Base-by-base conservation (phyloP, 2,888 invertebrate genomes). In the Antitype chi region DNA sequence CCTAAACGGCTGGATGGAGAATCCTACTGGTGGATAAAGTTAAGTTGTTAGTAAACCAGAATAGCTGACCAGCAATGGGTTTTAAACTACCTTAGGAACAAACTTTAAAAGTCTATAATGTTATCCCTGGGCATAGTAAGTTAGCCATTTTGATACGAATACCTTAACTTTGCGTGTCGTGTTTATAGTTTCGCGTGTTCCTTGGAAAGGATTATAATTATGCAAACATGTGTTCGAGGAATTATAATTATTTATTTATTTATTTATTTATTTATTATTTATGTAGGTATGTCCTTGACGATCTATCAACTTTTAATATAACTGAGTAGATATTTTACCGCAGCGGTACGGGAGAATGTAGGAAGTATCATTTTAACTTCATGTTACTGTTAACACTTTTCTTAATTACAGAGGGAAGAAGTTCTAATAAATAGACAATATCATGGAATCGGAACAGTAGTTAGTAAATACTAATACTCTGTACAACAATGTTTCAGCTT, bases 131-230 rank as follows among this genome's bases (percentile, higher is more conserved):
- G 11, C 20, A 20, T 3, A 28, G 2, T 20, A 47, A 28, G 55
- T 20, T 5, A 28, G n/a, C n/a, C 23, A 23, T 32, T 15, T 28
- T 38, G 43, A 60, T 7, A 53, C 49, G 52, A 59, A 80, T 53
- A 59, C 47, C 23, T 66, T 17, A 59, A 20, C 15, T 53, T 78
- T 59, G 72, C 78, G 64, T 81, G 83, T 59, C 57, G 62, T 68
- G 67, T 57, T 68, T 53, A 28, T 53, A 52, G 43, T 62, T 62
- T 81, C 57, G 83, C 72, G 86, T 86, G 82, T 66, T 67, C 28
- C 25, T 57, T 25, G 64, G 20, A 57, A 78, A 72, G 43, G 81
- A 67, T 74, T 68, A 38, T 68, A 76, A 60, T 70, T 76, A 81
- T 74, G 32, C 63, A 73, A 77, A 74, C 81, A 73, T 62, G 38